Evolutionary conservation across 2,888 invertebrate species (phyloP), one percentile per base, ranked within the genome.

Genomic region (Blomia tropicalis): DNA sequence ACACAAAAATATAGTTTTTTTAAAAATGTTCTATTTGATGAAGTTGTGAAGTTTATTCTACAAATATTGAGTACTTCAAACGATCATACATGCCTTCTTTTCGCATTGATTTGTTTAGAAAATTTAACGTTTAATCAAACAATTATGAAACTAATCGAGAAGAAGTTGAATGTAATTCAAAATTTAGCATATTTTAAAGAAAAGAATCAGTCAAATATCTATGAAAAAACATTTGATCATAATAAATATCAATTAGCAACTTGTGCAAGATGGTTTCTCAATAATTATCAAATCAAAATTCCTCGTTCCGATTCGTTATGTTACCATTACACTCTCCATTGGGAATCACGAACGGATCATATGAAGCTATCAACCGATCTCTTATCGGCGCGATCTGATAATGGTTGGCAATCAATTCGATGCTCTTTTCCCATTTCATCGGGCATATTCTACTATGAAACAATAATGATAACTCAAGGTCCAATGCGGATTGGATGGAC

Each of bases 401-500:
- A 27, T 17, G 11, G 4, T 22, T 44, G 51, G 51, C 51, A 92
- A 77, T 90, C 89, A 75, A 90, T 91, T 1, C 80, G 92, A 4
- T 89, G 88, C 75, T 92, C 92, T 5, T 82, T 81, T 72, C 85
- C 86, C 79, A 85, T 88, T 17, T 83, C 84, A 71, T 75, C 77
- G 5, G 91, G 89, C 1, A 80, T 82, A 63, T 92, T 90, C 90
- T 93, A 88, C 74, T 93, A 91, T 72, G 92, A 93, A 75, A 87
- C 85, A 0, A 76, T 80, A 19, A 80, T 92, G 58, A 80, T 91
- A 63, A 92, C 91, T 4, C 82, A 85, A 0, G 92, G 92, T 0
- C 89, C 92, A 11, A 93, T 93, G 92, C 92, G 93, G 77, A 91
- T 93, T 67, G 93, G 93, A 58, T 91, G 90, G 87, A 92, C 92